Evolutionary conservation across 2,888 invertebrate genomes (phyloP).

Genomic region (Lamellibrachia columna): DNA sequence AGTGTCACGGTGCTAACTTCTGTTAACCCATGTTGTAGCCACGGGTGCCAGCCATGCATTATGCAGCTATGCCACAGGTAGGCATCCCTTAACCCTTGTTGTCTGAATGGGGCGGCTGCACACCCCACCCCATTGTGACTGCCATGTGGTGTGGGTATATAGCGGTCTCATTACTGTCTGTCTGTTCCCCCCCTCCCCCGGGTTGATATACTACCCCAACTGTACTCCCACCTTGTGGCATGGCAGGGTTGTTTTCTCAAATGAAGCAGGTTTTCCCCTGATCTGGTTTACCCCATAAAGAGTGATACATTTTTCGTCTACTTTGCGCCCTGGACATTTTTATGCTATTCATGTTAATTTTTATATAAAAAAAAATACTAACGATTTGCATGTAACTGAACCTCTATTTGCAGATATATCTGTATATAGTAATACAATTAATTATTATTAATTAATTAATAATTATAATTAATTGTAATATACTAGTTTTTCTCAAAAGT

Average conservation of each 20-base stretch:
- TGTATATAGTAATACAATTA: no score
- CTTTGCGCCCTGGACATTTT: not conserved
- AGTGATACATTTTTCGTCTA: not conserved
- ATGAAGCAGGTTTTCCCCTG: not conserved
- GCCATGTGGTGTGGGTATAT: not conserved
- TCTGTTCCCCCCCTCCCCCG: not conserved
- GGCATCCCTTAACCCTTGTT: constrained; percentile 1
- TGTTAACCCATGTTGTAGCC: not conserved
- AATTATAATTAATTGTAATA: no score
- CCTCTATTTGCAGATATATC: no score
- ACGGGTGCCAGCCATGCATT: not conserved
- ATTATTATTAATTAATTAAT: no score
- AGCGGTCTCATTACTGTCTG: not conserved
- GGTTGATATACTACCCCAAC: not conserved
- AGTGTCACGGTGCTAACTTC: constrained; percentile 10
- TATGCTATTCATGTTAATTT: not conserved
- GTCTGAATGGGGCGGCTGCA: not conserved
- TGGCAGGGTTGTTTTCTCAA: not conserved
- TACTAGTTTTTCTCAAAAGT: no score
- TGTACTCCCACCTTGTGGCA: not conserved
- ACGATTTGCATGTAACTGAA: no score
- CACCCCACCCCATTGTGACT: not conserved
- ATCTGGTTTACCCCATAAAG: not conserved
- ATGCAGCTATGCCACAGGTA: constrained; percentile 16
- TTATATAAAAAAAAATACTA: not conserved